phyloP scores from a whole-genome alignment of 2,113 vertebrate genomes.

The Thunnus maccoyii region DNA sequence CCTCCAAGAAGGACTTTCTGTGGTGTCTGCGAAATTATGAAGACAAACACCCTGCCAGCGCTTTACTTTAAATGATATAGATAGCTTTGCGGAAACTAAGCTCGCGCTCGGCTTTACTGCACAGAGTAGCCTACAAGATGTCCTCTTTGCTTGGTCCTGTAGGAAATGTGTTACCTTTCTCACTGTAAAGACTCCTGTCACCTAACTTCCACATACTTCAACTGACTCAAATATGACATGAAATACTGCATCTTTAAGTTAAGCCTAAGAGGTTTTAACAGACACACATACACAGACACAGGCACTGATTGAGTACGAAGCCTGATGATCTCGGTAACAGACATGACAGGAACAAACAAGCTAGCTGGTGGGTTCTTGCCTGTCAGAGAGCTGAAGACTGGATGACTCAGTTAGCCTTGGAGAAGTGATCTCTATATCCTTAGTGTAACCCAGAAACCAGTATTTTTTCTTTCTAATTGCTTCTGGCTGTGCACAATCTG shows the following conservation, averaged over 20 bases:
- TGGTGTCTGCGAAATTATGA: conserved; percentile 52
- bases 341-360: conserved; percentile 76
- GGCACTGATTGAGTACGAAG: conserved; percentile 16
- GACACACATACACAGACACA: neutral
- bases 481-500: conserved; percentile 41
- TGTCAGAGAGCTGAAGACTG: conserved; percentile 57
- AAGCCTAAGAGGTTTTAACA: conserved; percentile 19
- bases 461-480: conserved; percentile 48
- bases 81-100: conserved; percentile 30
- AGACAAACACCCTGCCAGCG: conserved; percentile 47
- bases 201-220: conserved; percentile 10
- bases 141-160: neutral
- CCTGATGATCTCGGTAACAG: conserved; percentile 57
- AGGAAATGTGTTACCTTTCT: neutral
- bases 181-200: neutral
- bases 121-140: neutral
- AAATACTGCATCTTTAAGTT: conserved; percentile 10
- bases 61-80: conserved; percentile 50
- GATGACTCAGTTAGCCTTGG: conserved; percentile 56
- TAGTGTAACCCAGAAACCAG: conserved; percentile 39
- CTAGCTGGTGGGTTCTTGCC: conserved; percentile 38
- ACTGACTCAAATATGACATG: neutral
- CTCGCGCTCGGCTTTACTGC: neutral
- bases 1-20: conserved; percentile 64
- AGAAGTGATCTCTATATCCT: conserved; percentile 60